Evolutionary conservation across 2,888 invertebrate genomes (phyloP).

Genomic region (Zootermopsis nevadensis): DNA sequence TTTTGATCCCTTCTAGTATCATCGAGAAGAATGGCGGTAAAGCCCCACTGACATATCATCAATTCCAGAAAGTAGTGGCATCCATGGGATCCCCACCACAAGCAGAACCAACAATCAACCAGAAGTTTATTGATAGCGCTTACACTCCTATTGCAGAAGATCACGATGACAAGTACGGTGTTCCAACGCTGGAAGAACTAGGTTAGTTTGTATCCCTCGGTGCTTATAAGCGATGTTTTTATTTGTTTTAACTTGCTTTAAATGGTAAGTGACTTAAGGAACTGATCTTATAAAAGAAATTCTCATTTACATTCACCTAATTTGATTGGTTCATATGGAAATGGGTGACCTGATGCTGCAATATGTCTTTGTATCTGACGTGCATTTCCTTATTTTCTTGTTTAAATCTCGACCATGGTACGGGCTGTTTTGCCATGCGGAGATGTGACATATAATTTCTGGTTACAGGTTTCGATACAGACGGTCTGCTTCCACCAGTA

Average conservation of each 20-base stretch:
- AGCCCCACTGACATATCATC: slow-evolving; percentile 87
- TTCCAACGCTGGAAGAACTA: slow-evolving; percentile 86
- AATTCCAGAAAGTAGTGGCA: slow-evolving; percentile 84
- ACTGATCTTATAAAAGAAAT: no score
- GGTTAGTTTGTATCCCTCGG: slow-evolving; percentile 64
- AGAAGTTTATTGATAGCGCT: slow-evolving; percentile 69
- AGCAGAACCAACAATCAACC: slow-evolving; percentile 71
- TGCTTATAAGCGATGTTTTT: no score
- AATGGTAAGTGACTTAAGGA: no score
- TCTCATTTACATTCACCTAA: no score
- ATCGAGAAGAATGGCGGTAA: slow-evolving; percentile 84
- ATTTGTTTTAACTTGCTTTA: no score
- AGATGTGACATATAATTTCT: not conserved
- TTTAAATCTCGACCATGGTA: no score
- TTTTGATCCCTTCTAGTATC: slow-evolving; percentile 68
- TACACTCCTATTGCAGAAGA: slow-evolving; percentile 78
- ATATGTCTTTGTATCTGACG: no score
- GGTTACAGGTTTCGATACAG: slow-evolving; percentile 78
- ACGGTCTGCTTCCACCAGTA: slow-evolving; percentile 74
- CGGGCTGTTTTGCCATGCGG: no score
- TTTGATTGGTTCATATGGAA: no score
- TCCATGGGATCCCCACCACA: slow-evolving; percentile 79
- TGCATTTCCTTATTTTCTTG: no score
- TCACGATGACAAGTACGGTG: slow-evolving; percentile 85
- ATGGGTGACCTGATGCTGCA: no score